Evolutionary conservation across 2,797 vertebrate species (phyloP).

Genomic region (Trichosurus vulpecula): DNA sequence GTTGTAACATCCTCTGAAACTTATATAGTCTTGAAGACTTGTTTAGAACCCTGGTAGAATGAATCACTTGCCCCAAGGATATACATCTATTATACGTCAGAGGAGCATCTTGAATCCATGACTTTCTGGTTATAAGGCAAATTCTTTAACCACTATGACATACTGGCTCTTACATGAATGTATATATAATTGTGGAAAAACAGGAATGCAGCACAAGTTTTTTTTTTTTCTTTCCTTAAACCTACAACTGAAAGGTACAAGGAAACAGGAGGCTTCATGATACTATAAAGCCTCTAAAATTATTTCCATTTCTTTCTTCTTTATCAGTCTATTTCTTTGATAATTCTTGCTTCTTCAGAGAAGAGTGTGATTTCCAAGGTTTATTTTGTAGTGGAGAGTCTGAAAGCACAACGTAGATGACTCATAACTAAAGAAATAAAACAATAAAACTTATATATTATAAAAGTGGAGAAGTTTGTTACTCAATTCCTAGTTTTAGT

Average conservation of each 20-base stretch:
- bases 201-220: not conserved
- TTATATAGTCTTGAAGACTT: not conserved
- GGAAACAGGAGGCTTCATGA: not conserved
- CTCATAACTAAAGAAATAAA: not conserved
- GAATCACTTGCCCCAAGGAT: not conserved
- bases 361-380: conserved; percentile 5
- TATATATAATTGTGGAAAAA: not conserved
- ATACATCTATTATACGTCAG: not conserved
- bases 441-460: not conserved
- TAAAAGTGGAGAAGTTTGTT: not conserved
- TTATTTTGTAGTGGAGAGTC: not conserved
- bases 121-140: not conserved
- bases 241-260: not conserved
- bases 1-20: not conserved
- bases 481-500: not conserved
- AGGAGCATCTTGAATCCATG: not conserved
- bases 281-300: not conserved
- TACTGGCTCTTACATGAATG: not conserved
- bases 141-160: not conserved
- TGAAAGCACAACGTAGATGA: not conserved
- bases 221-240: not conserved
- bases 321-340: not conserved
- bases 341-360: not conserved
- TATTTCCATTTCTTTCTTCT: not conserved
- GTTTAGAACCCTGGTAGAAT: not conserved